Base-by-base conservation (phyloP, 2,888 invertebrate genomes). In the Blera fallax region DNA sequence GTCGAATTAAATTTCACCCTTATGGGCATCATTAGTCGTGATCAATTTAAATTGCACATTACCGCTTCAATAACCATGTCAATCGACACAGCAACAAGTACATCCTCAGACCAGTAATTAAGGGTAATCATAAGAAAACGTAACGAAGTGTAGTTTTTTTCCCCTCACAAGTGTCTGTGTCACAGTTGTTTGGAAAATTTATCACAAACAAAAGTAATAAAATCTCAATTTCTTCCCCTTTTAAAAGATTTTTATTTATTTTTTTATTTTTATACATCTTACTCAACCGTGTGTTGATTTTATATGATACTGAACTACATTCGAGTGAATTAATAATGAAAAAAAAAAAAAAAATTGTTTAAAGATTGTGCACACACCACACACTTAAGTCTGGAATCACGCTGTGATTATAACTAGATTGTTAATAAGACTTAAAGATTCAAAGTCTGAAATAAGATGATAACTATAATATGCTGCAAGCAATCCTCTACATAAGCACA, bases 271-370 rank as follows among this genome's bases (percentile, higher is more conserved):
- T n/a, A n/a, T 52, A 18, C 8, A 50, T 69, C 62, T 62, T 48
- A 62, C 60, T 34, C 32, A 58, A 48, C 48, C 24, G 16, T 16
- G 11, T 48, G 56, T 58, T 54, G n/a, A 43, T 56, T 18, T 29
- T 16, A 60, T 73, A 50, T 21, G 62, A 73, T 67, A 72, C 77
- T 77, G 52, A 67, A 78, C 78, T 73, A 78, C 67, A 67, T 83
- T 73, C 27, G 34, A 21, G 2, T 73, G 56, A 69, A 70, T 70
- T 11, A 34, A 48, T 34, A 62, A 77, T 32, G 18, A 69, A 54
- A 37, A 37, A n/a, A 52, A 24, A 27, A 27, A 37, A 40, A 37
- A 37, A 21, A 29, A 34, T 37, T 3, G 52, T 27, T 21, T 16
- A 54, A 32, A 3, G 7, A 40, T 32, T 29, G 48, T 21, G 21